These are phyloP conservation scores for Metellina segmentata DNA, from an alignment of 2,888 invertebrate genomes.

Conservation along the genomic window DNA sequence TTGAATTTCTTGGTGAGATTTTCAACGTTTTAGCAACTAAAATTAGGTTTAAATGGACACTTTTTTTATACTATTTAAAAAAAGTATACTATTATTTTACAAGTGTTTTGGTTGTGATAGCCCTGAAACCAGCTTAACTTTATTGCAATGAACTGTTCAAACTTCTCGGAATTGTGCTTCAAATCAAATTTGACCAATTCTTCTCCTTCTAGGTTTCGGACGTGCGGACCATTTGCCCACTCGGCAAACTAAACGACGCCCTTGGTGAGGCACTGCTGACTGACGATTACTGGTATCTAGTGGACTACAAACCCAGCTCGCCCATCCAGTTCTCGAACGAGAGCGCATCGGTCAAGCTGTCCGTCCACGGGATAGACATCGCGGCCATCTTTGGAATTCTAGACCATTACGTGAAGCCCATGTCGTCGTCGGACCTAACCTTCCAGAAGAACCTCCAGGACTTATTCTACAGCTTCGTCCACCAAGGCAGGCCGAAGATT, in stretches of 20 bases:
- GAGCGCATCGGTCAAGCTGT: conserved; percentile 61
- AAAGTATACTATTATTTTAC: too few species aligned
- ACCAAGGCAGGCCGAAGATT: conserved; percentile 84
- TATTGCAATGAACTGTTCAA: not conserved
- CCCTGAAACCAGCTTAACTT: not conserved
- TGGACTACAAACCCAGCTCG: conserved; percentile 84
- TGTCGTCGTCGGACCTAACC: conserved; percentile 87
- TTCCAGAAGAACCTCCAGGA: conserved; percentile 90
- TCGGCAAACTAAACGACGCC: conserved; percentile 85
- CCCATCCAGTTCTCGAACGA: conserved; percentile 70
- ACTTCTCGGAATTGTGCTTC: not conserved
- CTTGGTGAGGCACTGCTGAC: conserved; percentile 68
- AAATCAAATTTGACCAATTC: not conserved
- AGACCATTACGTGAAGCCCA: conserved; percentile 83
- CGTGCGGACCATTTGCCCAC: conserved; percentile 89
- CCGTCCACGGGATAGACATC: conserved; percentile 77
- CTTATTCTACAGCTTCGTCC: conserved; percentile 90
- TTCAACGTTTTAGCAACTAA: too few species aligned
- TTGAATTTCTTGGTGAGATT: too few species aligned
- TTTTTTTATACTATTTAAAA: too few species aligned
- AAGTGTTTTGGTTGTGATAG: not conserved
- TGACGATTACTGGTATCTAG: conserved; percentile 87
- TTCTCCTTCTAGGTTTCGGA: conserved; percentile 85
- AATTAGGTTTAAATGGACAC: too few species aligned
- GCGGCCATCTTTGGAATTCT: conserved; percentile 89